Evolutionary conservation across 1,140 invertebrate species (phyloP).

Genomic region (Pogonus chalceus): DNA sequence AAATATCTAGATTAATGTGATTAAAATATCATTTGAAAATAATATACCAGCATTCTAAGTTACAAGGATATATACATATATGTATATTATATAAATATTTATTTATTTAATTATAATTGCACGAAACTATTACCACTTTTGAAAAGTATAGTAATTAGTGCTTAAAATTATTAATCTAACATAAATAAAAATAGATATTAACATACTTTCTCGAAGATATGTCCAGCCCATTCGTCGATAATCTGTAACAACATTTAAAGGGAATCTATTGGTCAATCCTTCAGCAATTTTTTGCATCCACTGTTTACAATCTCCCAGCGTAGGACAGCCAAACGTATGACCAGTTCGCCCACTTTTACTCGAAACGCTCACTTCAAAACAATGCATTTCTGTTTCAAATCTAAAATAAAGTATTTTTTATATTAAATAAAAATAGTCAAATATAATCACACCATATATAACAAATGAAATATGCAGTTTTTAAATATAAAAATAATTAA

Average conservation of each 20-base stretch:
- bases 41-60: no score
- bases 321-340: conserved; percentile 43
- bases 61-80: no score
- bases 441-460: no score
- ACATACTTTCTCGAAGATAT: conserved; percentile 49
- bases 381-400: conserved; percentile 44
- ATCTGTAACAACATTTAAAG: conserved; percentile 46
- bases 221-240: conserved; percentile 55
- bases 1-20: no score
- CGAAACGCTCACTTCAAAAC: conserved; percentile 43
- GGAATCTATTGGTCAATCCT: conserved; percentile 47
- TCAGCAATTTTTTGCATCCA: conserved; percentile 62
- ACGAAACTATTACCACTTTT: no score
- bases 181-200: not conserved
- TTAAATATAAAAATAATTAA: conserved; percentile 6
- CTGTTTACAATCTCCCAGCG: conserved; percentile 43
- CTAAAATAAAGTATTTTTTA: no score
- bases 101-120: no score
- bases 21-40: no score
- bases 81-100: no score
- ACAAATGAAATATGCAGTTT: conserved; percentile 25
- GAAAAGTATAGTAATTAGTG: no score
- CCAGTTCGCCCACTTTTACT: conserved; percentile 37
- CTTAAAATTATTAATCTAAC: not conserved
- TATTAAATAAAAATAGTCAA: no score